Evolutionary conservation across 2,797 vertebrate species (phyloP).

Genomic region (Pangasius mekongensis): DNA sequence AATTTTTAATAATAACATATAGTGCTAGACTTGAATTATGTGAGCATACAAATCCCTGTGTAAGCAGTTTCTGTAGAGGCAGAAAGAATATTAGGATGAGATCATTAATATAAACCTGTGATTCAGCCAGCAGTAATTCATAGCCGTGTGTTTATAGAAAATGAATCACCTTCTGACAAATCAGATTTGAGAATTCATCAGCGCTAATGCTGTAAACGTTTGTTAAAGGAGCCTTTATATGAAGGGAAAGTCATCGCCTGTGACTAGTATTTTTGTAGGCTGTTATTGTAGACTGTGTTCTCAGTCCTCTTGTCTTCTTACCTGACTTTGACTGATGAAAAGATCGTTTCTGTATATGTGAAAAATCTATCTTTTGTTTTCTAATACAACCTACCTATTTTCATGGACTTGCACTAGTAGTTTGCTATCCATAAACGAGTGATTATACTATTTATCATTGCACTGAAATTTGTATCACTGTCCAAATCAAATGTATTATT

Average conservation of each 20-base stretch:
- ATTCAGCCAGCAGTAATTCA: not conserved
- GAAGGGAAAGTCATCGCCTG: not conserved
- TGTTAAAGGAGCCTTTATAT: not conserved
- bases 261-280: not conserved
- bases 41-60: not conserved
- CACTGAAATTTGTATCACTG: not conserved
- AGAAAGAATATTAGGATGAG: not conserved
- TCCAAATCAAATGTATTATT: not conserved
- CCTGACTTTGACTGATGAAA: not conserved
- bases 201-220: not conserved
- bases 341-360: not conserved
- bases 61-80: not conserved
- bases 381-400: not conserved
- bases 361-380: not conserved
- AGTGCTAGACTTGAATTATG: not conserved
- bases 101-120: not conserved
- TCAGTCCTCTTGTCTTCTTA: not conserved
- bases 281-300: not conserved
- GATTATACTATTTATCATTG: conserved; percentile 12
- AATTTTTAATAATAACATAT: not conserved
- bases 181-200: not conserved
- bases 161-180: not conserved
- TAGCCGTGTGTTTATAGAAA: not conserved
- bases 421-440: not conserved
- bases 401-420: not conserved